These are phyloP conservation scores for Trimorus sp. DNA, from an alignment of 2,888 invertebrate genomes.

Conservation along the genomic window DNA sequence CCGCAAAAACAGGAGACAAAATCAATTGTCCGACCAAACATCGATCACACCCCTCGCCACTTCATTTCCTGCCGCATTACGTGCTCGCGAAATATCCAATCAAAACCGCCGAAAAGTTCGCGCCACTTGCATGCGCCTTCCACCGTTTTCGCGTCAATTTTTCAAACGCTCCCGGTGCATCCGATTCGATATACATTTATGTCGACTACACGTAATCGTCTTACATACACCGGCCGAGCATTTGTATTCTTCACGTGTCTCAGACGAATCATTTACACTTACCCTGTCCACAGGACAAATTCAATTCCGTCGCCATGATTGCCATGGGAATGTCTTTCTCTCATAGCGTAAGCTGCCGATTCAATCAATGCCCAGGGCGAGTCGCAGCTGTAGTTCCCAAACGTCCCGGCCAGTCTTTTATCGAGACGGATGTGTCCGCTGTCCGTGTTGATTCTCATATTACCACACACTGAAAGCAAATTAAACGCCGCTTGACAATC, in stretches of 20 bases:
- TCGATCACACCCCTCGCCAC: too few species aligned
- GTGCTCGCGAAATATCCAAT: too few species aligned
- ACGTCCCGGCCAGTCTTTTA: conserved; percentile 87
- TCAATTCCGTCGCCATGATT: conserved; percentile 90
- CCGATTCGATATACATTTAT: not conserved
- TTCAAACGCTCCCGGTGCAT: not conserved
- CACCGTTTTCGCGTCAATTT: not conserved
- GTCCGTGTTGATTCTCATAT: conserved; percentile 82
- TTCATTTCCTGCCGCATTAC: too few species aligned
- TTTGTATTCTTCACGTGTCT: conserved; percentile 53
- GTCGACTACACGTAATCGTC: conserved; percentile 1
- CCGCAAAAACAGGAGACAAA: too few species aligned
- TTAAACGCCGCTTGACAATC: conserved; percentile 10
- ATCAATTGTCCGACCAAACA: too few species aligned
- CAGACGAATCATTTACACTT: conserved; percentile 78
- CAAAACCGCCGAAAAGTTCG: too few species aligned
- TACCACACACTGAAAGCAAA: conserved; percentile 83
- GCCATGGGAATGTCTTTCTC: conserved; percentile 84
- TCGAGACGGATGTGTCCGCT: conserved; percentile 79
- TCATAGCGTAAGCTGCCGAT: conserved; percentile 94
- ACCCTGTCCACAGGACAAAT: conserved; percentile 98
- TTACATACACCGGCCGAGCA: conserved; percentile 4
- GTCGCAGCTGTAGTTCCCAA: conserved; percentile 92
- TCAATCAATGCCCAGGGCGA: conserved; percentile 94
- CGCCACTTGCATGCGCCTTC: too few species aligned